phyloP scores from a whole-genome alignment of 2,113 vertebrate genomes.

The Ceyx melanurus region DNA sequence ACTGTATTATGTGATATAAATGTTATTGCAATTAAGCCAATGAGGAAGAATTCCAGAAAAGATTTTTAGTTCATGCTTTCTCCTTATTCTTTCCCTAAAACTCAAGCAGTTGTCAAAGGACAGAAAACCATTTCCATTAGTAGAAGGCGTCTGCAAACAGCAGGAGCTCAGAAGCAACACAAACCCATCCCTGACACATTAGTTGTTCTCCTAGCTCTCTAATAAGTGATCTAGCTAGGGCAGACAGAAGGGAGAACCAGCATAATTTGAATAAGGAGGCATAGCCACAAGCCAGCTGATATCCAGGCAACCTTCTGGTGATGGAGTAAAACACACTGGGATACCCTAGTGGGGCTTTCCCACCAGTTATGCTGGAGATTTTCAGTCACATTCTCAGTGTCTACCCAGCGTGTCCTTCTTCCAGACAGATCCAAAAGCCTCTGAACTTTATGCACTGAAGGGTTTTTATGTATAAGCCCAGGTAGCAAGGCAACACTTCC shows the following conservation, averaged over 20 bases:
- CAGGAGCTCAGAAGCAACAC: background rate
- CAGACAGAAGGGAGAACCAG: background rate
- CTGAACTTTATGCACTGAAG: background rate
- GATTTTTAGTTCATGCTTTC: background rate
- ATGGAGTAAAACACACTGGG: rapidly evolving
- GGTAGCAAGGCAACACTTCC: background rate
- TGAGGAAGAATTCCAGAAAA: conserved; percentile 59
- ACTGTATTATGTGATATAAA: conserved; percentile 81
- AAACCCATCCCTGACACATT: rapidly evolving
- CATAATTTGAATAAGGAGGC: background rate
- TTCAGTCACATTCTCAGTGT: background rate
- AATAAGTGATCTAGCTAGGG: background rate
- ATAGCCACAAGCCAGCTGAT: background rate
- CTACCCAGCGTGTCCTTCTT: background rate
- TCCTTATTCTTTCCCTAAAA: background rate
- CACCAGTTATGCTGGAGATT: rapidly evolving
- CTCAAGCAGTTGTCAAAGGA: background rate
- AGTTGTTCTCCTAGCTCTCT: background rate
- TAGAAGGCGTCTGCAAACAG: background rate
- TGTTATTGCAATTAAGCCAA: conserved; percentile 81
- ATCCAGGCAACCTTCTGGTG: background rate
- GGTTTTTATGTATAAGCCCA: background rate
- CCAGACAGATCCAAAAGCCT: background rate
- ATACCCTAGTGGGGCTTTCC: background rate
- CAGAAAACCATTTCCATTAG: background rate